phyloP scores from a whole-genome alignment of 2,888 invertebrate genomes.

The Athalia rosae region DNA sequence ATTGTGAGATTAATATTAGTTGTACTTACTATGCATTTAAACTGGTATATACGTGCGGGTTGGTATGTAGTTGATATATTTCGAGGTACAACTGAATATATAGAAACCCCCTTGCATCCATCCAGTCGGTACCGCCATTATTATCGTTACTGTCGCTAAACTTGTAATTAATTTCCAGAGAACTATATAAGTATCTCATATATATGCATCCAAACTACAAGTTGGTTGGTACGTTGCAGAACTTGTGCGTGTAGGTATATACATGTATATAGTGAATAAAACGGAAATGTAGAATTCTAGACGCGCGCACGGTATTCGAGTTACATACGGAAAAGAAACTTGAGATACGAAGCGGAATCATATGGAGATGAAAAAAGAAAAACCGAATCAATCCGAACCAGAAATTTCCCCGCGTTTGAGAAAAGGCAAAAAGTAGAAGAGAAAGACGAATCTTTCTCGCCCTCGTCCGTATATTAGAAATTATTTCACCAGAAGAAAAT shows the following conservation, averaged over 20 bases:
- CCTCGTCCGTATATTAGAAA: too few species aligned
- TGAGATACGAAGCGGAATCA: not conserved
- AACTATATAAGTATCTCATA: not conserved
- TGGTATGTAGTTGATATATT: too few species aligned
- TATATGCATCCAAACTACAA: not conserved
- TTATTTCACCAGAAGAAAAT: too few species aligned
- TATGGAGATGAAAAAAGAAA: not conserved
- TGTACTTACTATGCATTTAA: conserved; percentile 28
- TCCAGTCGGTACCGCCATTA: conserved; percentile 25
- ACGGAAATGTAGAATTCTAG: too few species aligned
- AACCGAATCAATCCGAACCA: not conserved
- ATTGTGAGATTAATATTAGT: conserved; percentile 34
- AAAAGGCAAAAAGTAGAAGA: not conserved
- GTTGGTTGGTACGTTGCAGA: not conserved
- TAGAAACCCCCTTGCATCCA: not conserved
- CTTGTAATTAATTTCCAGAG: conserved; percentile 59
- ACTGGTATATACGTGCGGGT: not conserved
- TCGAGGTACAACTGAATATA: too few species aligned
- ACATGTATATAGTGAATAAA: too few species aligned
- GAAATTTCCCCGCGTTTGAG: not conserved
- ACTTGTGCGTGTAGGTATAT: not conserved
- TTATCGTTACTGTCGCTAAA: conserved; percentile 56
- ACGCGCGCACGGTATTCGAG: too few species aligned
- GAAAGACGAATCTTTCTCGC: not conserved
- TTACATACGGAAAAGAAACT: too few species aligned